Conservation (phyloP, 2,113 vertebrate genomes). For the Erinaceus europaeus region DNA sequence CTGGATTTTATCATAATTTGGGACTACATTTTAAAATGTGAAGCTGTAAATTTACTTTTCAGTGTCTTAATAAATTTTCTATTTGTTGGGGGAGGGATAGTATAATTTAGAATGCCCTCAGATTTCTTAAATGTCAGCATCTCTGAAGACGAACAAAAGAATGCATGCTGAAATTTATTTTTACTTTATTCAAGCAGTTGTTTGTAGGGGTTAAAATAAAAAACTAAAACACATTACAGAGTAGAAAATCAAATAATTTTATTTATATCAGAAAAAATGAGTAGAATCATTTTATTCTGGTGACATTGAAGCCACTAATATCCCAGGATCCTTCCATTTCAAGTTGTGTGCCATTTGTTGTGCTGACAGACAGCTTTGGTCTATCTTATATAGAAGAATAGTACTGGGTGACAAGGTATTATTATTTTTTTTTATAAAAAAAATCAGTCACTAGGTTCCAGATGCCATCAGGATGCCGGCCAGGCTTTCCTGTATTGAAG, state of each 20-base stretch:
- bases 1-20: background rate
- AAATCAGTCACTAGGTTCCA: no score
- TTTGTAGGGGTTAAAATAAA: slow-evolving; percentile 5
- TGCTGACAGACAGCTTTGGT: slow-evolving; percentile 35
- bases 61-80: background rate
- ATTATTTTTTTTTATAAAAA: no score
- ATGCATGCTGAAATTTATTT: background rate
- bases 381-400: slow-evolving; percentile 26
- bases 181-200: slow-evolving; percentile 20
- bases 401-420: slow-evolving; percentile 37
- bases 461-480: no score
- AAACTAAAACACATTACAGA: background rate
- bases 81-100: background rate
- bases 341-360: background rate
- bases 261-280: slow-evolving; percentile 7
- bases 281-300: background rate
- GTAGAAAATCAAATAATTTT: slow-evolving; percentile 9
- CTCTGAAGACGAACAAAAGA: background rate
- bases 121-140: slow-evolving; percentile 15
- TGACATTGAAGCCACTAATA: background rate
- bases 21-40: slow-evolving; percentile 9
- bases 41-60: slow-evolving; percentile 7
- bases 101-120: slow-evolving; percentile 27
- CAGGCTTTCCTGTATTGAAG: no score
- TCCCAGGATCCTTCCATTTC: slow-evolving; percentile 34